Evolutionary conservation across 2,113 vertebrate genomes (phyloP), one percentile per base, ranked within the genome.

Genomic region (Eleginops maclovinus): DNA sequence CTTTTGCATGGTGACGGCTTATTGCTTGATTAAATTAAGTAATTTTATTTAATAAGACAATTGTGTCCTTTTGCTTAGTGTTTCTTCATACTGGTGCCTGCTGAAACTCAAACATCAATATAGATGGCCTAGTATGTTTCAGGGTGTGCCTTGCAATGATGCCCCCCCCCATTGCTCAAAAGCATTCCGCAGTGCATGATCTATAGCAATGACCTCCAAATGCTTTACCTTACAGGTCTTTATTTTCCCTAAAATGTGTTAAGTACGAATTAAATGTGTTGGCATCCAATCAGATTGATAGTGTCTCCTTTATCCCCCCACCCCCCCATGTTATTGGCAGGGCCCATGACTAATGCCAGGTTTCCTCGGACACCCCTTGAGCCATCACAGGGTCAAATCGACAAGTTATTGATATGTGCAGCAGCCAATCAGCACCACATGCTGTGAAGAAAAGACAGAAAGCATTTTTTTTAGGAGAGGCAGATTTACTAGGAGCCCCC

Each of bases 371-470:
- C 79, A 84, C 88, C 88, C 80, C 88, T 90, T 89, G 79, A 86
- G 80, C 73, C 81, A 53, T 91, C 75, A 72, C 53, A 40, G 64
- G 67, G 76, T 81, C 82, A 77, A 70, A 81, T 43, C 88, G 82
- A 91, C 81, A 87, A 75, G 86, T 76, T 81, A 90, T 64, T 36
- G 83, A 90, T 66, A 55, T 80, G 71, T 82, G 31, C 79, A 71
- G 56, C 76, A 86, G 72, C 78, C 87, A 89, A 88, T 87, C 84
- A 68, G 77, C 82, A 83, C 87, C 89, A 89, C 92, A 91, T 88
- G 83, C 91, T 85, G 93, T 44, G 77, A 28, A 50, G 55, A 54
- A 46, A 70, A 82, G 73, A 61, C 65, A 72, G 64, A 75, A 85
- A 84, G 74, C 59, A 41, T 79, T 82, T 82, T n/a, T 36, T 36